Evolutionary conservation across 2,888 invertebrate genomes (phyloP).

Genomic region (Acleris holmiana): DNA sequence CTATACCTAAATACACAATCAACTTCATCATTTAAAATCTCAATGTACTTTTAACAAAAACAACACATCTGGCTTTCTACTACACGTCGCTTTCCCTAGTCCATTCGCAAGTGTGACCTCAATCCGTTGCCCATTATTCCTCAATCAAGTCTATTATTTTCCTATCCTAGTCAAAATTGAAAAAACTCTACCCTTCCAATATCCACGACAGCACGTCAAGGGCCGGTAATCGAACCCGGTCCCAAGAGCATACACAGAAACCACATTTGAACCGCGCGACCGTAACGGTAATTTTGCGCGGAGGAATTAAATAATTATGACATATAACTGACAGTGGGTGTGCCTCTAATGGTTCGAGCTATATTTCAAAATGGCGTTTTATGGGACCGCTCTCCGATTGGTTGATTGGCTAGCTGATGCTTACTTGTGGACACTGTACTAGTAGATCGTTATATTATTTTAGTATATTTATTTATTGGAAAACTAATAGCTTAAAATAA

Average conservation of each 20-base stretch:
- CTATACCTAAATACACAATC: no score
- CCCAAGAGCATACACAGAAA: conserved; percentile 66
- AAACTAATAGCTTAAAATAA: no score
- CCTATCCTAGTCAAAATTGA: conserved; percentile 20
- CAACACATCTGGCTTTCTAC: background rate
- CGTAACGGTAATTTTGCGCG: conserved; percentile 41
- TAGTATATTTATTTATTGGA: no score
- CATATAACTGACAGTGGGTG: conserved; percentile 30
- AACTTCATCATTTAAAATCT: no score
- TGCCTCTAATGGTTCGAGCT: conserved; percentile 9
- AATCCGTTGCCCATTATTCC: conserved; percentile 14
- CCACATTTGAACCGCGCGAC: conserved; percentile 64
- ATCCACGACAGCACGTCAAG: conserved; percentile 31
- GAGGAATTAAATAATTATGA: conserved; percentile 37
- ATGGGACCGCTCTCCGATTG: background rate
- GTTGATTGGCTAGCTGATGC: background rate
- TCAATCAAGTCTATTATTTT: conserved; percentile 31
- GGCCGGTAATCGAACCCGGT: conserved; percentile 54
- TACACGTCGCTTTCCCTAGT: background rate
- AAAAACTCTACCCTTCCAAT: conserved; percentile 32
- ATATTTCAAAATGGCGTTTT: background rate
- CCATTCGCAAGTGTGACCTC: background rate
- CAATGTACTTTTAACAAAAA: background rate
- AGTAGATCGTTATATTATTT: no score
- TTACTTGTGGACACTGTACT: background rate